Base-by-base conservation (phyloP, 2,888 invertebrate species). In the Agrotis exclamationis region DNA sequence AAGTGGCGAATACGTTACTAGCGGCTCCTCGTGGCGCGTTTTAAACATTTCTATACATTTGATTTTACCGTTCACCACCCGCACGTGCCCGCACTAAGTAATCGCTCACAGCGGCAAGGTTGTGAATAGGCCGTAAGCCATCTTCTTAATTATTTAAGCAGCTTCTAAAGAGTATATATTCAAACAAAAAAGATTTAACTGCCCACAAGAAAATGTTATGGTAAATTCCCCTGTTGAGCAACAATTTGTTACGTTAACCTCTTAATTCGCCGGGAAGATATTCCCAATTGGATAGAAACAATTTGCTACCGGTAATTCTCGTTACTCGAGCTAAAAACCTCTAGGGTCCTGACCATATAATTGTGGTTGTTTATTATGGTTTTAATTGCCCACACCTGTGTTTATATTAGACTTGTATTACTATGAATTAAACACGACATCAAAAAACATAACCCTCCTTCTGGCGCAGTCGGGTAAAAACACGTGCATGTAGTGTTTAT, bases 221-320 rank as follows among this genome's bases (percentile, higher is more conserved):
- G 4, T 59, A 48, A 81, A 63, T 63, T 79, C 62, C 62, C 62
- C 18, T 50, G 56, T 65, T 59, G 48, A 50, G 45, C 13, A n/a
- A 53, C 51, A 64, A 79, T 58, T 73, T 39, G 48, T 48, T 66
- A 44, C 53, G 57, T 63, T 70, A 51, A 67, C 47, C 47, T 44
- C 28, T 60, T 67, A 62, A 74, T 79, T 67, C 58, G 11, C 48
- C 33, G 24, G n/a, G 24, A 64, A 51, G 57, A 74, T 66, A 74
- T 80, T 74, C 77, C 76, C 84, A 51, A 24, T 57, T 53, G 79
- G 56, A 56, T n/a, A 13, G 9, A 72, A 76, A 72, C 70, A 74
- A 71, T 73, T 85, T 80, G 45, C 33, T 60, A 50, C 33, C 65
- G 60, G 70, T 58, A 76, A 67, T 65, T 60, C 48, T 50, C 28